phyloP scores from a whole-genome alignment of 2,113 vertebrate genomes.

The Sapayoa aenigma region DNA sequence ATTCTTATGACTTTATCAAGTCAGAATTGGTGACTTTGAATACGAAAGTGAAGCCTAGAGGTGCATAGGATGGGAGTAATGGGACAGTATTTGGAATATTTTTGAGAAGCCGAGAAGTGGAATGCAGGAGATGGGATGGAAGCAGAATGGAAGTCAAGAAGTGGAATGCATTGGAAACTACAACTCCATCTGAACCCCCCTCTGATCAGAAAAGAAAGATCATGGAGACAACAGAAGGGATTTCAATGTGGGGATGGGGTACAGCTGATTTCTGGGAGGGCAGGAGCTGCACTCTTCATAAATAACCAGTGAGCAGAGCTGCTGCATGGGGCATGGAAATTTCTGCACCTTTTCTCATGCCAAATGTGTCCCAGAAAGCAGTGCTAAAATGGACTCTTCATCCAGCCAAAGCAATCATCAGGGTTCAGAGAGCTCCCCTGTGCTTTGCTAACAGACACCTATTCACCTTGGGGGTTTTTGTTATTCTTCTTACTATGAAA shows the following conservation, averaged over 20 bases:
- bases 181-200: background rate
- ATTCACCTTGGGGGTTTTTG: background rate
- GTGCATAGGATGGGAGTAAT: background rate
- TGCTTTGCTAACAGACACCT: background rate
- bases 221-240: background rate
- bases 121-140: rapidly evolving
- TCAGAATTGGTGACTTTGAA: background rate
- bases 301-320: rapidly evolving
- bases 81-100: background rate
- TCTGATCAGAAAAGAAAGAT: background rate
- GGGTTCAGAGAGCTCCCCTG: background rate
- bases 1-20: background rate
- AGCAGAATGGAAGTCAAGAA: background rate
- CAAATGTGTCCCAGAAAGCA: background rate
- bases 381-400: background rate
- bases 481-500: background rate
- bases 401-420: background rate
- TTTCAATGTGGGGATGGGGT: background rate
- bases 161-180: background rate
- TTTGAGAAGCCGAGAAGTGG: background rate
- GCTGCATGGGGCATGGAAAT: background rate
- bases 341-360: background rate
- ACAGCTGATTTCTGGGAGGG: background rate
- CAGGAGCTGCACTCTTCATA: background rate
- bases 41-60: background rate